phyloP scores from a whole-genome alignment of 2,113 vertebrate genomes.

The Seriola quinqueradiata region DNA sequence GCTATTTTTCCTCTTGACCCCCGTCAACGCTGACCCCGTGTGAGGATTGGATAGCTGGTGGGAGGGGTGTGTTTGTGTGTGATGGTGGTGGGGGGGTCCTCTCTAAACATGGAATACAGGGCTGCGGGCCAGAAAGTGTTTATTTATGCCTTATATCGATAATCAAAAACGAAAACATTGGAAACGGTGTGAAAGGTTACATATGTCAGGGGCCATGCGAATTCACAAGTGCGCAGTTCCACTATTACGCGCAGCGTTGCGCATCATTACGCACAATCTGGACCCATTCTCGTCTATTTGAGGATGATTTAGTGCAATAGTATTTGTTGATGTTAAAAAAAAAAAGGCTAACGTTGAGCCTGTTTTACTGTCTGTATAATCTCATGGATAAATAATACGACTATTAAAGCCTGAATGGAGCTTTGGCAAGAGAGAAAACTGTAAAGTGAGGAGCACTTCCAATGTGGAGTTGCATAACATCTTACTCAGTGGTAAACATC shows the following conservation, averaged over 20 bases:
- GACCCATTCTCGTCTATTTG: not conserved
- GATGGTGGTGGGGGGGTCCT: conserved; percentile 1
- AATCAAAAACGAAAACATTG: conserved; percentile 69
- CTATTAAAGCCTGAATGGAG: not conserved
- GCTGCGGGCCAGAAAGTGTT: conserved; percentile 52
- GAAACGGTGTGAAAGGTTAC: conserved; percentile 49
- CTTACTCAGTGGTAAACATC: not conserved
- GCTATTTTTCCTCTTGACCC: conserved; percentile 79
- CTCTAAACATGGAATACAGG: conserved; percentile 80
- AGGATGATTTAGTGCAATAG: not conserved
- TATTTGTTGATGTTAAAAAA: not conserved
- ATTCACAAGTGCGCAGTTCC: not conserved
- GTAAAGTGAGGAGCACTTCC: not conserved
- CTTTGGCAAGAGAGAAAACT: not conserved
- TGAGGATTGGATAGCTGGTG: conserved; percentile 78
- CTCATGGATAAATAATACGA: not conserved
- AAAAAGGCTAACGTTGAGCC: not conserved
- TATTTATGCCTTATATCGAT: conserved; percentile 59
- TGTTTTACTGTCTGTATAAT: not conserved
- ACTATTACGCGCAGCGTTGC: conserved; percentile 32
- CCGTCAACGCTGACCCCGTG: conserved; percentile 45
- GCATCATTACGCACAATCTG: conserved; percentile 35
- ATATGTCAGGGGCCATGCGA: conserved; percentile 4
- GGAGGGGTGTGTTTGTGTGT: conserved; percentile 64
- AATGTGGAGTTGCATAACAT: not conserved